A percentile compares a stretch with the other conserved stretches of the same genome.
Evolutionary conservation across 2,113 vertebrate genomes (phyloP).

Genomic region (Calyptomena viridis): DNA sequence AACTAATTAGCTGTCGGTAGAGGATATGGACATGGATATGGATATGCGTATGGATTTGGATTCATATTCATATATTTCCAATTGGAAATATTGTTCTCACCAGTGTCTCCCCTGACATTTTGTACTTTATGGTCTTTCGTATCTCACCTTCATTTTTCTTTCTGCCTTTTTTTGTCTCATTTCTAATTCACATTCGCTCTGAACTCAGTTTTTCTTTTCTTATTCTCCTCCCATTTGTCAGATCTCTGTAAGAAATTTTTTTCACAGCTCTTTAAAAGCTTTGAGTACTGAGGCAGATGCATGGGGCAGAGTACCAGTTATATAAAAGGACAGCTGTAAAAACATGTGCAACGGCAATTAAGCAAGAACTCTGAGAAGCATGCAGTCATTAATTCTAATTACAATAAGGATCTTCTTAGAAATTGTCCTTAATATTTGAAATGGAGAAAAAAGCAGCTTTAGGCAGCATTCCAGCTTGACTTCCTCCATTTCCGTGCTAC

Average conservation of each 20-base stretch:
- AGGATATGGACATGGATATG: background rate
- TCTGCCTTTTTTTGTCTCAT: background rate
- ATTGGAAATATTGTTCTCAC: background rate
- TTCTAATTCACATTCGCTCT: background rate
- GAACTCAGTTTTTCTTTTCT: background rate
- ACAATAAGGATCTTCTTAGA: constrained; percentile 28
- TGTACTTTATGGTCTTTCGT: background rate
- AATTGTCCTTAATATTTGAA: constrained; percentile 21
- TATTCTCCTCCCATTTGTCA: background rate
- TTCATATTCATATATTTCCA: background rate
- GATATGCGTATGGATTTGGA: background rate
- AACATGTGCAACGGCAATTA: constrained; percentile 53
- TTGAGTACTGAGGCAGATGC: background rate
- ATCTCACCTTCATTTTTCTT: background rate
- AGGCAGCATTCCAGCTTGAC: background rate
- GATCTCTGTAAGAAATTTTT: background rate
- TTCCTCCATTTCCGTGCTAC: background rate
- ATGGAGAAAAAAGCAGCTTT: background rate
- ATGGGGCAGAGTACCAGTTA: constrained; percentile 11
- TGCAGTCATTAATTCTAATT: constrained; percentile 40
- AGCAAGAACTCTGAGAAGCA: constrained; percentile 36
- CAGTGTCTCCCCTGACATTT: background rate
- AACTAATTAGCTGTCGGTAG: background rate
- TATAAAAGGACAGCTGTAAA: constrained; percentile 69
- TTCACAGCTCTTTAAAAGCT: background rate